Evolutionary conservation across 1,140 invertebrate genomes (phyloP).

Genomic region (Ridgeia piscesae): DNA sequence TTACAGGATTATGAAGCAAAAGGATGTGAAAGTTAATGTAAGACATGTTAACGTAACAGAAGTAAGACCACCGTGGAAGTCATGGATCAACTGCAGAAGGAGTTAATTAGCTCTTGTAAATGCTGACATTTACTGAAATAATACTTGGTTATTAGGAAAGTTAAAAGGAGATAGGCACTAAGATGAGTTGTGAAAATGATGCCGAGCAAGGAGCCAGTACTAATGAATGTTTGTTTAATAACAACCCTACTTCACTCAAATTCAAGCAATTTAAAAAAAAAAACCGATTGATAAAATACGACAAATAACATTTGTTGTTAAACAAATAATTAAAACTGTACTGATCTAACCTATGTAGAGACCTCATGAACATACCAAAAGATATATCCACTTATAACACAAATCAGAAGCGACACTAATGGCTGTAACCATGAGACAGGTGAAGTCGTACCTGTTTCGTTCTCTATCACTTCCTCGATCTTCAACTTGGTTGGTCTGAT

Average conservation of each 20-base stretch:
- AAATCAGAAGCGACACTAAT: background rate
- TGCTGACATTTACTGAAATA: background rate
- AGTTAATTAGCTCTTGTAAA: background rate
- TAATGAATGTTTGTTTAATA: background rate
- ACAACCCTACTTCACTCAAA: background rate
- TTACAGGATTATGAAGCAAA: background rate
- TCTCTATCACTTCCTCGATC: constrained; percentile 46
- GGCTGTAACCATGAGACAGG: background rate
- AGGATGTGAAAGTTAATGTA: background rate
- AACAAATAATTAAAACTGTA: background rate
- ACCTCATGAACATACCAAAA: background rate
- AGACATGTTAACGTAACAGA: background rate
- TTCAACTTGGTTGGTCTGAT: constrained; percentile 45
- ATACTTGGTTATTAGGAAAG: background rate
- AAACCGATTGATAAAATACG: background rate
- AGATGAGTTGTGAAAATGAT: too few relatives aligned
- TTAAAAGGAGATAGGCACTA: too few relatives aligned
- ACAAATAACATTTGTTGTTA: background rate
- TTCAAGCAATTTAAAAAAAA: background rate
- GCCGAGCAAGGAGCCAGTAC: too few relatives aligned
- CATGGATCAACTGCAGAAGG: background rate
- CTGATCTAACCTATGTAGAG: background rate
- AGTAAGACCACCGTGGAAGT: background rate
- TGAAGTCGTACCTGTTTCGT: constrained; percentile 42
- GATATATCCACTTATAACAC: background rate